These are phyloP conservation scores for Poeciliopsis turneri DNA, from an alignment of 2,797 vertebrate species.

Conservation along the genomic window DNA sequence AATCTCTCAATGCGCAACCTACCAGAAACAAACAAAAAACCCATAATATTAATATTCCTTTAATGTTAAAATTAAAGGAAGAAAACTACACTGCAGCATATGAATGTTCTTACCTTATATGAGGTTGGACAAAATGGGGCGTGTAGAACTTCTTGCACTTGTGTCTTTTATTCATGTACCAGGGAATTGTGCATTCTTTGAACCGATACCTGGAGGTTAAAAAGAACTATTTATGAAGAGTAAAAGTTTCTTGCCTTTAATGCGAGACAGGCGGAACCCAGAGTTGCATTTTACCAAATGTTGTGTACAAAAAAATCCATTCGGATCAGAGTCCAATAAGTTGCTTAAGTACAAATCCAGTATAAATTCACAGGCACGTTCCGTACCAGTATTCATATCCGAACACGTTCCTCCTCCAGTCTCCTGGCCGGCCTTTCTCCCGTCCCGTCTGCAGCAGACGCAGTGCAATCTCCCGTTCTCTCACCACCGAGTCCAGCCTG, in stretches of 20 bases:
- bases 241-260: not conserved
- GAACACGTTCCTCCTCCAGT: conserved; percentile 89
- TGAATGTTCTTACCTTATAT: conserved; percentile 82
- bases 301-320: not conserved
- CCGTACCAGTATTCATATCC: conserved; percentile 89
- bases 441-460: conserved; percentile 94
- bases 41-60: not conserved
- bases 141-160: conserved; percentile 88
- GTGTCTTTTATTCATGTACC: conserved; percentile 90
- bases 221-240: not conserved
- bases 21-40: conserved; percentile 36
- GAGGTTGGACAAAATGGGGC: conserved; percentile 83
- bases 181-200: conserved; percentile 92
- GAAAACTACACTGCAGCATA: not conserved
- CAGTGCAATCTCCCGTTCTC: conserved; percentile 90
- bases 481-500: conserved; percentile 87
- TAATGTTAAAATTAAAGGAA: not conserved
- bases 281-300: not conserved
- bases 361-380: not conserved
- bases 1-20: conserved; percentile 87
- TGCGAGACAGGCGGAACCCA: not conserved
- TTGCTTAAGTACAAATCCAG: not conserved
- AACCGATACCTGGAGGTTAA: conserved; percentile 86
- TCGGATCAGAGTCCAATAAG: not conserved
- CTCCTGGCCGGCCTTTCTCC: conserved; percentile 88